Conservation (phyloP, 2,113 vertebrate species). For the Oncorhynchus gorbuscha region DNA sequence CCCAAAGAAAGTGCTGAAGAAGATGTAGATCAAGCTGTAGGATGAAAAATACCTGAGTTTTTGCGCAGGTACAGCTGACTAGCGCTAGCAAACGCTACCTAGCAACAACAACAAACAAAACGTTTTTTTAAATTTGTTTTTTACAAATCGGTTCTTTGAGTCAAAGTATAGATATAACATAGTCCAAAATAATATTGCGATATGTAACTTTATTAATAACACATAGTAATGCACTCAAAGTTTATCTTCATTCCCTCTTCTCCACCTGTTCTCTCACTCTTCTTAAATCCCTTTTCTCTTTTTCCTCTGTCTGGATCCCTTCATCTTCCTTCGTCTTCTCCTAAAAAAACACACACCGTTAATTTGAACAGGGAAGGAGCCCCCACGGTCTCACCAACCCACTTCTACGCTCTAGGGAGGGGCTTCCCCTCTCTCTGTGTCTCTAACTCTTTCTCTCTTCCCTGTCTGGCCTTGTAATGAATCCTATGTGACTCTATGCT, state of each 20-base stretch:
- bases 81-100: too few species aligned
- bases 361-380: conserved; percentile 11
- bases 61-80: too few species aligned
- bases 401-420: too few species aligned
- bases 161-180: too few species aligned
- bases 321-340: background rate
- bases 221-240: background rate
- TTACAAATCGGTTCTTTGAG: too few species aligned
- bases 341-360: conserved; percentile 11
- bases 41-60: too few species aligned
- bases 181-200: too few species aligned
- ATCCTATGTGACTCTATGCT: conserved; percentile 2
- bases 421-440: background rate
- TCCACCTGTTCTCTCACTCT: background rate
- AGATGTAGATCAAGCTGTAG: too few species aligned
- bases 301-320: background rate
- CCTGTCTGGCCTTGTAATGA: conserved; percentile 7
- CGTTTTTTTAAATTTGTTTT: too few species aligned
- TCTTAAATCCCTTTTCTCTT: background rate
- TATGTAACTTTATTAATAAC: too few species aligned
- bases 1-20: too few species aligned
- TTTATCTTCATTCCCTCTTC: background rate
- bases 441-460: background rate
- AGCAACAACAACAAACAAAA: too few species aligned
- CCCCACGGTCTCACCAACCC: conserved; percentile 9